phyloP scores from a whole-genome alignment of 2,797 vertebrate genomes.

The Halcyon leucocephala region DNA sequence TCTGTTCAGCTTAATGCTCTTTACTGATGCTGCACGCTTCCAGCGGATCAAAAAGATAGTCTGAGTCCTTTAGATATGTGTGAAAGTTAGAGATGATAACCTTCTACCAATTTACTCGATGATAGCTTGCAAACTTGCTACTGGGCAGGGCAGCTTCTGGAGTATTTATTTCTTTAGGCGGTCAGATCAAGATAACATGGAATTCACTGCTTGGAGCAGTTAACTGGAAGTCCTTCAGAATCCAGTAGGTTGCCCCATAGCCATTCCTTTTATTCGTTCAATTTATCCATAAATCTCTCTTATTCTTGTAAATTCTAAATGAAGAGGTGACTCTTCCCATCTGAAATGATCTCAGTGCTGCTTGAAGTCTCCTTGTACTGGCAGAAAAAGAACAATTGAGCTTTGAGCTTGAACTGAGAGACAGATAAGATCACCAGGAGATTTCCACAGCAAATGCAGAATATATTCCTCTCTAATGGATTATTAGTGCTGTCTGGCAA shows the following conservation, averaged over 20 bases:
- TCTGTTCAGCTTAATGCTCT: background rate
- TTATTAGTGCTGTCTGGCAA: slow-evolving; percentile 76
- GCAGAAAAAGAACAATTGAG: slow-evolving; percentile 42
- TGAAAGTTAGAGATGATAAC: slow-evolving; percentile 14
- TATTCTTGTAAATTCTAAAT: slow-evolving; percentile 44
- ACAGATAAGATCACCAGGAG: slow-evolving; percentile 71
- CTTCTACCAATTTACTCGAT: background rate
- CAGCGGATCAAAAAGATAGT: background rate
- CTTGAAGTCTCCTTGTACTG: slow-evolving; percentile 47
- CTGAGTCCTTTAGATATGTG: background rate
- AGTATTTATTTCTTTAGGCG: slow-evolving; percentile 33
- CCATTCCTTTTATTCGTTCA: slow-evolving; percentile 44
- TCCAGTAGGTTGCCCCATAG: background rate
- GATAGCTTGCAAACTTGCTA: background rate
- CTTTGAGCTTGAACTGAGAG: slow-evolving; percentile 55
- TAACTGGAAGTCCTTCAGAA: slow-evolving; percentile 1
- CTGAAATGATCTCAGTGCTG: slow-evolving; percentile 28
- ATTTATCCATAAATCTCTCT: slow-evolving; percentile 60
- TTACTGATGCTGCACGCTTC: background rate
- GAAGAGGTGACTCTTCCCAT: slow-evolving; percentile 42
- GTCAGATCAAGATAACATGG: slow-evolving; percentile 31
- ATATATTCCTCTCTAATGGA: slow-evolving; percentile 73
- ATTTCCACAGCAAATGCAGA: slow-evolving; percentile 75
- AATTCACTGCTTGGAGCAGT: slow-evolving; percentile 5
- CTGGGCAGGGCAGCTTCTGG: background rate